phyloP scores from a whole-genome alignment of 2,113 vertebrate genomes.

The Petroica traversi region DNA sequence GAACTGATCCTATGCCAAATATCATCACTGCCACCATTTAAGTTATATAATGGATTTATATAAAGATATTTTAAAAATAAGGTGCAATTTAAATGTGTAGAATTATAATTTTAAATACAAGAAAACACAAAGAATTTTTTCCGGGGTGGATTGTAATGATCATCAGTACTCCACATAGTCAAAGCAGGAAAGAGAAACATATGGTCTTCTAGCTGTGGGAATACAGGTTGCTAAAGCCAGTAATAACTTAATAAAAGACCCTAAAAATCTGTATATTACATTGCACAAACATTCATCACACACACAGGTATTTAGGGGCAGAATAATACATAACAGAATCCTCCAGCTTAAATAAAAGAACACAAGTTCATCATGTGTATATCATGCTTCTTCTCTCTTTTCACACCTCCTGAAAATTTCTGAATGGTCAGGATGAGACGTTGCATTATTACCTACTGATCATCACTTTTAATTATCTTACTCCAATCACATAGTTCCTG shows the following conservation, averaged over 20 bases:
- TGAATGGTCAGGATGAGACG: neutral
- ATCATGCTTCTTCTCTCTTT: neutral
- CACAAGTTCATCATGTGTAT: accelerated
- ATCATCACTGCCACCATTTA: neutral
- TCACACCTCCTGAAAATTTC: neutral
- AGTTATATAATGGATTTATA: neutral
- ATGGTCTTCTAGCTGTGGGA: neutral
- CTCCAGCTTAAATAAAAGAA: neutral
- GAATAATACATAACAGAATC: neutral
- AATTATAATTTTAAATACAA: neutral
- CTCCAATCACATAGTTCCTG: neutral
- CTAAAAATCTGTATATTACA: neutral
- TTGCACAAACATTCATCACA: neutral
- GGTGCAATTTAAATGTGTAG: neutral
- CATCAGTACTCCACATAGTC: neutral
- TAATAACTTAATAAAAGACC: neutral
- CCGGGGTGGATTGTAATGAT: accelerated
- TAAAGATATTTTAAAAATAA: neutral
- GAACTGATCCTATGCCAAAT: neutral
- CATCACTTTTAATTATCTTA: neutral
- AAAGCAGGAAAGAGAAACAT: neutral
- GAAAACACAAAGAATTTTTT: neutral
- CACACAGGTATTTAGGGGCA: neutral
- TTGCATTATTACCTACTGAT: neutral
- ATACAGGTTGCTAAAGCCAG: neutral